Evolutionary conservation across 2,113 vertebrate genomes (phyloP).

Genomic region (Girardinichthys multiradiatus): DNA sequence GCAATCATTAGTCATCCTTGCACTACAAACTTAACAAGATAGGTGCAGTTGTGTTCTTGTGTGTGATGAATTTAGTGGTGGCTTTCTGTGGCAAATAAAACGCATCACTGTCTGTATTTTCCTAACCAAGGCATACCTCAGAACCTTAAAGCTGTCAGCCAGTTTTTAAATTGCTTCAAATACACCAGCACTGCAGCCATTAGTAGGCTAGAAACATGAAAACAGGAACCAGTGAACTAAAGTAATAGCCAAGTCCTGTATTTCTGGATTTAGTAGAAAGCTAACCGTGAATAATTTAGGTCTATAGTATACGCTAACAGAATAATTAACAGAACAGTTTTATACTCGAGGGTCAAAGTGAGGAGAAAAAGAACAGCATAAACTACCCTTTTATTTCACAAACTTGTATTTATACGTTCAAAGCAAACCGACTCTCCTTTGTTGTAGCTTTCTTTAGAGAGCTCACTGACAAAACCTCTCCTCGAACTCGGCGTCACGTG

Average conservation of each 20-base stretch:
- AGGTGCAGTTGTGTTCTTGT: constrained; percentile 28
- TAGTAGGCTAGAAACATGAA: neutral
- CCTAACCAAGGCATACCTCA: constrained; percentile 62
- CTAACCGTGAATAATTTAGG: constrained; percentile 54
- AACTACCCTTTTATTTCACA: constrained; percentile 39
- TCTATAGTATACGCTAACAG: constrained; percentile 19
- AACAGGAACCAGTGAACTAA: neutral
- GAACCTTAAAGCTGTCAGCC: constrained; percentile 33
- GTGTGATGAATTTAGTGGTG: constrained; percentile 22
- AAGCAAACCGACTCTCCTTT: constrained; percentile 13
- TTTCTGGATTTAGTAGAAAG: constrained; percentile 54
- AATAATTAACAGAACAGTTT: constrained; percentile 15
- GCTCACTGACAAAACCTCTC: constrained; percentile 4
- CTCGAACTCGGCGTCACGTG: constrained; percentile 2
- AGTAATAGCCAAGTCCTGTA: neutral
- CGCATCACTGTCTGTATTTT: constrained; percentile 62
- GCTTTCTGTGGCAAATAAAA: constrained; percentile 44
- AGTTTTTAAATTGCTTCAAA: constrained; percentile 47
- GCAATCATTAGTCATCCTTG: constrained; percentile 34
- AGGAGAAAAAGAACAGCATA: constrained; percentile 13
- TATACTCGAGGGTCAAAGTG: constrained; percentile 33
- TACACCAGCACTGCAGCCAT: constrained; percentile 57
- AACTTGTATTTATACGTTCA: constrained; percentile 20
- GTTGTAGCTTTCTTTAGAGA: constrained; percentile 28
- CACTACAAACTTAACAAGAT: constrained; percentile 16